These are phyloP conservation scores for Pogonomyrmex californicus DNA, from an alignment of 1,140 invertebrate species.

Conservation along the genomic window DNA sequence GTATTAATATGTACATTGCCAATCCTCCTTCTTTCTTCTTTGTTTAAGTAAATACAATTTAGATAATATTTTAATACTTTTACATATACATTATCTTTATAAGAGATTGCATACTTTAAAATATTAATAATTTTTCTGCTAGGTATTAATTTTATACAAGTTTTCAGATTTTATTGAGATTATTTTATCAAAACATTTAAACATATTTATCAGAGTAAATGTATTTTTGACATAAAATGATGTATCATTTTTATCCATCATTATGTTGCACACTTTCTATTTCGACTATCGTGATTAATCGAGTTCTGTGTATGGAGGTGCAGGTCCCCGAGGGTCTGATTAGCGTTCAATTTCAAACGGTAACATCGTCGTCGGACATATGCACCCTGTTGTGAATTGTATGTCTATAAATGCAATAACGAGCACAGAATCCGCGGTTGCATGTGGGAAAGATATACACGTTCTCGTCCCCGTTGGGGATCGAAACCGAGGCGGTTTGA, in stretches of 20 bases:
- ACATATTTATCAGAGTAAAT: not conserved
- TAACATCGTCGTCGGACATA: conserved; percentile 68
- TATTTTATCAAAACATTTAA: not conserved
- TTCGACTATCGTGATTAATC: conserved; percentile 61
- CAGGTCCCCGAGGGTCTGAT: conserved; percentile 71
- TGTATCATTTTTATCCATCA: conserved; percentile 9
- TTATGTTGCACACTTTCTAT: not conserved
- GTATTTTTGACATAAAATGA: conserved; percentile 4
- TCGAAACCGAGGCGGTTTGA: conserved; percentile 67
- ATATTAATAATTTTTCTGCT: not conserved
- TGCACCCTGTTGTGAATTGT: conserved; percentile 67
- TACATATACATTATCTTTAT: not conserved
- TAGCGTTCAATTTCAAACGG: conserved; percentile 76
- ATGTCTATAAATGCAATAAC: conserved; percentile 76
- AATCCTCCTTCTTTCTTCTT: not conserved
- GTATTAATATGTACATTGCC: not conserved
- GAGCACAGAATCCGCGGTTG: conserved; percentile 71
- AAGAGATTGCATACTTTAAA: not conserved
- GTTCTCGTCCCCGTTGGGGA: conserved; percentile 51
- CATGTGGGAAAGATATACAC: conserved; percentile 80
- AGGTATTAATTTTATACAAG: not conserved
- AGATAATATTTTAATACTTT: not conserved
- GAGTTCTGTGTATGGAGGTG: conserved; percentile 66
- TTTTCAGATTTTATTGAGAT: not conserved
- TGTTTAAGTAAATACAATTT: conserved; percentile 1